Base-by-base conservation (phyloP, 1,140 invertebrate species). In the Neocloeon triangulifer region DNA sequence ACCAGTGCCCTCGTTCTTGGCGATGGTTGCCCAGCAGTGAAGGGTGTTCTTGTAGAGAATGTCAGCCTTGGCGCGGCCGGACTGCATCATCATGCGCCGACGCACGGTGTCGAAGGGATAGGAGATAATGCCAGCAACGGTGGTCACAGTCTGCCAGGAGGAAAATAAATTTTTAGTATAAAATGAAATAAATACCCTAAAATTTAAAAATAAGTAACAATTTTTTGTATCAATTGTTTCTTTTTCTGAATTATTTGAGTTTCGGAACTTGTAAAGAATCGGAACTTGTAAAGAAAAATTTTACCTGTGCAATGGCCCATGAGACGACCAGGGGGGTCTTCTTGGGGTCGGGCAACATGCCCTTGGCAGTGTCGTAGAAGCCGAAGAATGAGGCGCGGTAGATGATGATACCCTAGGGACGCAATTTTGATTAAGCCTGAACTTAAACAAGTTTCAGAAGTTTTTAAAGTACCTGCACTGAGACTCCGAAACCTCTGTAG, bases 81-180 rank as follows among this genome's bases (percentile, higher is more conserved):
- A 79, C 61, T 82, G 78, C 80, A 85, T 85, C 78, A 91, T 89
- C 77, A 82, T 81, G 49, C 85, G 69, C 65, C 84, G 69, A 55
- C 85, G 66, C 32, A 92, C 84, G 29, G 85, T 92, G 59, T 92
- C 84, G 58, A 91, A 84, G 42, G 85, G 86, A 64, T 92, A 92
- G 10, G 84, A 88, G 32, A 85, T 66, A 47, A 91, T 72, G 44
- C 86, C 86, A 43, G 84, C 68, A 35, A 71, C 60, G 34, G 82
- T 82, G 43, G 85, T 91, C 39, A 89, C 85, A 44, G 56, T 58
- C 61, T 79, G 53, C 19, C 52, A 50, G n/a, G n/a, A n/a, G n/a
- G n/a, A n/a, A n/a, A n/a, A n/a, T n/a, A n/a, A n/a, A n/a, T n/a
- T n/a, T n/a, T n/a, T n/a, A n/a, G n/a, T n/a, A n/a, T n/a, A n/a